Conservation (phyloP, 2,113 vertebrate genomes). For the Tenrec ecaudatus region DNA sequence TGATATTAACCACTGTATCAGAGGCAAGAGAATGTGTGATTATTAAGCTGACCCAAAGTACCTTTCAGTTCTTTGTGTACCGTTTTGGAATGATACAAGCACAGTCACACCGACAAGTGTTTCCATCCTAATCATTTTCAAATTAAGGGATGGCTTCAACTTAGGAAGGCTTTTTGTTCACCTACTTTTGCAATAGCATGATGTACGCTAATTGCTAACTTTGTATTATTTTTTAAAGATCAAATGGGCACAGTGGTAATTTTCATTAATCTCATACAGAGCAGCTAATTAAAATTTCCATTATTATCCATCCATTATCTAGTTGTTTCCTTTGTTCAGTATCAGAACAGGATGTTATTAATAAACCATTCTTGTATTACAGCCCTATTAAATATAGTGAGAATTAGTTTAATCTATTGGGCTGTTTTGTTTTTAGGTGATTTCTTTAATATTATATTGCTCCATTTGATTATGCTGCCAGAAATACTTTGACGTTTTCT, state of each 20-base stretch:
- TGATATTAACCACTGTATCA: neutral
- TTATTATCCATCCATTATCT: slow-evolving; percentile 85
- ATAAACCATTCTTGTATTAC: slow-evolving; percentile 77
- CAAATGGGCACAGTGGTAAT: slow-evolving; percentile 87
- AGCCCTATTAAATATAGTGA: slow-evolving; percentile 72
- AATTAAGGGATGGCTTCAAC: slow-evolving; percentile 89
- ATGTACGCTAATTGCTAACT: slow-evolving; percentile 90
- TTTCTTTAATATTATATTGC: slow-evolving; percentile 59
- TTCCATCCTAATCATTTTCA: slow-evolving; percentile 87
- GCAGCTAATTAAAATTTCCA: slow-evolving; percentile 88
- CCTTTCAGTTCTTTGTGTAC: slow-evolving; percentile 83
- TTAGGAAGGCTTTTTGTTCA: slow-evolving; percentile 85
- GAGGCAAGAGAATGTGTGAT: neutral
- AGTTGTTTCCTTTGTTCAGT: slow-evolving; percentile 81
- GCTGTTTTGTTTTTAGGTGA: slow-evolving; percentile 63
- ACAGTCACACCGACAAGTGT: slow-evolving; percentile 46
- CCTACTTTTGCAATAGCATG: slow-evolving; percentile 85
- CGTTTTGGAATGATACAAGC: slow-evolving; percentile 74
- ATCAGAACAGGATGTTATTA: slow-evolving; percentile 80
- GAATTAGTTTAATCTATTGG: slow-evolving; percentile 73
- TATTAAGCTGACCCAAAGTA: slow-evolving; percentile 81
- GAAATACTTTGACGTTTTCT: slow-evolving; percentile 25
- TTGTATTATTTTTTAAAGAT: slow-evolving; percentile 89
- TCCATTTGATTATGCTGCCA: slow-evolving; percentile 6
- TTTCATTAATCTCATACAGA: slow-evolving; percentile 91